Percentiles rank a stretch among this genome's conserved stretches.
These are phyloP conservation scores for Sinohyriopsis cumingii DNA, from an alignment of 2,888 invertebrate genomes.

Conservation along the genomic window DNA sequence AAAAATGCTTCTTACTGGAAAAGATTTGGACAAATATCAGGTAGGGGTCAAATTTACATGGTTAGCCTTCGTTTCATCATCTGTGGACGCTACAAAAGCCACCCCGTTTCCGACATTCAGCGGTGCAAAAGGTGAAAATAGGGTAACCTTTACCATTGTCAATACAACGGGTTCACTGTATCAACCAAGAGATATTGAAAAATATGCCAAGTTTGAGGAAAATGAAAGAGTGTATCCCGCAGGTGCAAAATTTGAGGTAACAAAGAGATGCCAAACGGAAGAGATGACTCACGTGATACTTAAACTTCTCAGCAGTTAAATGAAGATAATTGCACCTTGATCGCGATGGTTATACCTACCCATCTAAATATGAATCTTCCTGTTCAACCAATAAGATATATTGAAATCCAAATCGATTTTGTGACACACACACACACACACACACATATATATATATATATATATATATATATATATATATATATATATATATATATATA, in stretches of 20 bases:
- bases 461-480: no score
- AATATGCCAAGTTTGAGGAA: slow-evolving; percentile 28
- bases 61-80: slow-evolving; percentile 23
- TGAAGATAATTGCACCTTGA: no score
- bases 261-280: slow-evolving; percentile 2
- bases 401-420: no score
- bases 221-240: slow-evolving; percentile 39
- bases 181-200: slow-evolving; percentile 36
- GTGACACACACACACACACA: background rate
- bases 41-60: slow-evolving; percentile 18
- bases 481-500: no score
- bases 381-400: no score
- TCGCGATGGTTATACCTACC: no score
- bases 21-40: slow-evolving; percentile 13
- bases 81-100: slow-evolving; percentile 11
- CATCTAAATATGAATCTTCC: no score
- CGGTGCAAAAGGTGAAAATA: slow-evolving; percentile 9
- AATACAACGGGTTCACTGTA: slow-evolving; percentile 21
- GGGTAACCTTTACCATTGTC: slow-evolving; percentile 27
- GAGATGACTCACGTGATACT: slow-evolving; percentile 14
- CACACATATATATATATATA: no score
- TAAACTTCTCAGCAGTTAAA: slow-evolving; percentile 5
- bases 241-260: slow-evolving; percentile 30
- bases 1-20: slow-evolving; percentile 12
- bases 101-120: slow-evolving; percentile 16